Evolutionary conservation across 2,113 vertebrate genomes (phyloP).

Genomic region (Lutjanus erythropterus): DNA sequence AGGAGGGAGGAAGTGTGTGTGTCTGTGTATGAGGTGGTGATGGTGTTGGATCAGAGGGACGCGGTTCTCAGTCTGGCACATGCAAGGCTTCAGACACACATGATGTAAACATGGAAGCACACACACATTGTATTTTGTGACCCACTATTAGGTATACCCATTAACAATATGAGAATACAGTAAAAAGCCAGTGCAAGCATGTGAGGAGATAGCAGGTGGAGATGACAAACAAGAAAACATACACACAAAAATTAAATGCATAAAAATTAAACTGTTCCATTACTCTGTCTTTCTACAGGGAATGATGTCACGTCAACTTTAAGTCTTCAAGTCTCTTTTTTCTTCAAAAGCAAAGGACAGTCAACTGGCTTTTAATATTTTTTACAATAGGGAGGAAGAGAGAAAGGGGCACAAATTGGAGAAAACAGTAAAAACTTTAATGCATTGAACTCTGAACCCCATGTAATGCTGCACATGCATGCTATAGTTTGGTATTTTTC

Average conservation of each 20-base stretch:
- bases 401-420: neutral
- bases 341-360: conserved; percentile 1
- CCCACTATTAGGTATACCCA: conserved; percentile 27
- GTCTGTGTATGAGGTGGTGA: conserved; percentile 16
- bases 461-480: neutral
- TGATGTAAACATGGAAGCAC: conserved; percentile 15
- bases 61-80: conserved; percentile 46
- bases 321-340: neutral
- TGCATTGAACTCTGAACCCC: neutral
- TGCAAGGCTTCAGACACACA: conserved; percentile 20
- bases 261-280: conserved; percentile 33
- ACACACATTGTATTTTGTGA: conserved; percentile 32
- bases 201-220: conserved; percentile 43
- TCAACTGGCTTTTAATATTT: neutral
- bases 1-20: conserved; percentile 56
- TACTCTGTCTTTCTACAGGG: conserved; percentile 36
- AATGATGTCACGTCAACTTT: conserved; percentile 38
- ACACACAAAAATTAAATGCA: conserved; percentile 16
- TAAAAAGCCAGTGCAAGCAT: neutral
- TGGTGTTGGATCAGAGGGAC: conserved; percentile 66
- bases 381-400: neutral
- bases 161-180: conserved; percentile 40
- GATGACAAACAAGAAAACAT: conserved; percentile 14
- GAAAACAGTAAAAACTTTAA: neutral
- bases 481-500: neutral